Evolutionary conservation across 1,140 invertebrate species (phyloP).

Genomic region (Hetaerina americana): DNA sequence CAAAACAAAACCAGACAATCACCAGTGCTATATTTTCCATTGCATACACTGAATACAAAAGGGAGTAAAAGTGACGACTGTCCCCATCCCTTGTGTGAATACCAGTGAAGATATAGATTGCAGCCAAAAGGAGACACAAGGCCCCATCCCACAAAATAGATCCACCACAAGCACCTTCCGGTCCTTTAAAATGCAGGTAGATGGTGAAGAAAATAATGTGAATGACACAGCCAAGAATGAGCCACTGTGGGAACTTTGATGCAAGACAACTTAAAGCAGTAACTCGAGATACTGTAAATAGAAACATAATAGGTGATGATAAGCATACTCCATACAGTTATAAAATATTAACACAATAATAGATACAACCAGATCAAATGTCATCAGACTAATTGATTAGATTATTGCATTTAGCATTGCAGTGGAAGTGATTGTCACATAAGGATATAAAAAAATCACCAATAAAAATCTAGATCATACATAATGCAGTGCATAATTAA

Average conservation of each 20-base stretch:
- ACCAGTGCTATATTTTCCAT: neutral
- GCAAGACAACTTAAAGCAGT: neutral
- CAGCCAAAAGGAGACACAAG: neutral
- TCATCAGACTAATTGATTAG: no score
- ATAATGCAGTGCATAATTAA: no score
- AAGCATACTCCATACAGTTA: no score
- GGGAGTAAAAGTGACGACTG: neutral
- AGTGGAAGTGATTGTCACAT: no score
- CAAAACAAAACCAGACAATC: neutral
- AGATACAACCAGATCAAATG: no score
- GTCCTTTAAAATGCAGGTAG: neutral
- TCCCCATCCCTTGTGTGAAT: neutral
- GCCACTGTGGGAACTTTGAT: neutral
- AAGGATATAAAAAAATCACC: no score
- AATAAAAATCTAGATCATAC: no score
- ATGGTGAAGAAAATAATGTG: neutral
- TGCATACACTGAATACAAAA: neutral
- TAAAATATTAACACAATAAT: no score
- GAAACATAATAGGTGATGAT: neutral
- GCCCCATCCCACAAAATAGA: neutral
- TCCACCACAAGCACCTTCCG: neutral
- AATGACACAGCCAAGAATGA: neutral
- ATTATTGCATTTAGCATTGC: no score
- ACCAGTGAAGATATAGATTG: neutral
- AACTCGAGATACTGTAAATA: neutral